Evolutionary conservation across 2,113 vertebrate genomes (phyloP), one percentile per base, ranked within the genome.

Genomic region (Maylandia zebra): DNA sequence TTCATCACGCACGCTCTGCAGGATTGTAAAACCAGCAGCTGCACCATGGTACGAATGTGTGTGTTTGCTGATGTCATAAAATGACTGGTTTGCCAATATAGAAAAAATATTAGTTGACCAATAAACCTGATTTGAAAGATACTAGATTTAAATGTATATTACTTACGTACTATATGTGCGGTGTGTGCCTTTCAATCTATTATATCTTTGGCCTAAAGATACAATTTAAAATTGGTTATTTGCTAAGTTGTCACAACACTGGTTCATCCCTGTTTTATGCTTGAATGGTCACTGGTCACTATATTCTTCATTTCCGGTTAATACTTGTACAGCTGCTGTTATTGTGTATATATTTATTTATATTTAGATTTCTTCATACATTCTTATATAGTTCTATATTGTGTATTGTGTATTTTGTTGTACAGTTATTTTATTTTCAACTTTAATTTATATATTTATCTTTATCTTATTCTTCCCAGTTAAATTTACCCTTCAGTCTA

Each of bases 11-110:
- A 19, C 2, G 9, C 38, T 27, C 8, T 9, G 5, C 81, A 38
- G 16, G n/a, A 24, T 24, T 71, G n/a, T 78, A 81, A 86, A 86
- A 69, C 10, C 14, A 56, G 71, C 74, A 87, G 69, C 64, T 79
- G 69, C 16, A n/a, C 24, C 59, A 14, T 83, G 50, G 32, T 14
- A 30, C 36, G 5, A 53, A 71, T 19, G 2, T 41, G 36, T 52
- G 74, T 93, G 91, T 92, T 90, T 91, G 87, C 85, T 32, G 22
- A 89, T 64, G 83, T 79, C 53, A 83, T 92, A 91, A 90, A 91
- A 74, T 56, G 17, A 45, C 34, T 50, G 81, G 83, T 81, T 52
- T 82, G 24, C 14, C 74, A 83, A 50, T 83, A 83, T 61, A 17
- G 32, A 27, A 57, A 74, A 80, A 89, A 86, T 90, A 90, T 90